These are phyloP conservation scores for Hemichromis elongatus DNA, from an alignment of 2,113 vertebrate species.

Conservation along the genomic window DNA sequence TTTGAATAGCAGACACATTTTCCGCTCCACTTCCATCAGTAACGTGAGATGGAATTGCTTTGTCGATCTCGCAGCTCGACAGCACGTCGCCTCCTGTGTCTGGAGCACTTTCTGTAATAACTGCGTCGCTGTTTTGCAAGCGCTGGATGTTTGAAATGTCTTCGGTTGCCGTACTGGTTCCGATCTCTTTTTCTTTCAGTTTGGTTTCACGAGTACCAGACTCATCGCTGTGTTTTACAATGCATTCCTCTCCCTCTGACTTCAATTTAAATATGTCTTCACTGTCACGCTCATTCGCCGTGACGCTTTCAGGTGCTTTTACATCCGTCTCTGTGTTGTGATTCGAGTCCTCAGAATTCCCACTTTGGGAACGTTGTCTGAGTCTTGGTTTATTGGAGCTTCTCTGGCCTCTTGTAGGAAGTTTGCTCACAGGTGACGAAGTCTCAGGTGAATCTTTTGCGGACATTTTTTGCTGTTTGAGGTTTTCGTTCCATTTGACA, in stretches of 20 bases:
- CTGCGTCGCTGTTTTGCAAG: neutral
- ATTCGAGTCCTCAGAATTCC: neutral
- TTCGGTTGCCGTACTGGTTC: neutral
- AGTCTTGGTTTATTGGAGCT: slow-evolving; percentile 34
- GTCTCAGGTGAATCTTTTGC: slow-evolving; percentile 28
- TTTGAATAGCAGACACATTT: neutral
- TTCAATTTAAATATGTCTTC: neutral
- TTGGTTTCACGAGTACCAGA: neutral
- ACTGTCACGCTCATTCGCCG: neutral
- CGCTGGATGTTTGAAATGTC: neutral
- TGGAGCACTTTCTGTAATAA: neutral
- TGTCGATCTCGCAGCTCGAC: neutral
- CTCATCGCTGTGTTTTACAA: neutral
- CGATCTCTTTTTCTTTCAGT: neutral
- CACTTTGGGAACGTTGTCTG: neutral
- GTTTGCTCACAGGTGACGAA: slow-evolving; percentile 31
- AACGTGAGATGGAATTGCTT: neutral
- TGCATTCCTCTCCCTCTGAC: neutral
- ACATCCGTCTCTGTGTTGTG: neutral
- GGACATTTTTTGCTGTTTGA: slow-evolving; percentile 31
- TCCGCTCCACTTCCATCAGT: neutral
- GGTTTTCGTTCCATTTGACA: slow-evolving; percentile 29
- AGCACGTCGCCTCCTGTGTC: neutral
- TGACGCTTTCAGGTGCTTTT: neutral
- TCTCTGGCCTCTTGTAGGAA: slow-evolving; percentile 46